These are phyloP conservation scores for Trileptium ribeirensis DNA, from an alignment of 2,888 invertebrate species.

Conservation along the genomic window DNA sequence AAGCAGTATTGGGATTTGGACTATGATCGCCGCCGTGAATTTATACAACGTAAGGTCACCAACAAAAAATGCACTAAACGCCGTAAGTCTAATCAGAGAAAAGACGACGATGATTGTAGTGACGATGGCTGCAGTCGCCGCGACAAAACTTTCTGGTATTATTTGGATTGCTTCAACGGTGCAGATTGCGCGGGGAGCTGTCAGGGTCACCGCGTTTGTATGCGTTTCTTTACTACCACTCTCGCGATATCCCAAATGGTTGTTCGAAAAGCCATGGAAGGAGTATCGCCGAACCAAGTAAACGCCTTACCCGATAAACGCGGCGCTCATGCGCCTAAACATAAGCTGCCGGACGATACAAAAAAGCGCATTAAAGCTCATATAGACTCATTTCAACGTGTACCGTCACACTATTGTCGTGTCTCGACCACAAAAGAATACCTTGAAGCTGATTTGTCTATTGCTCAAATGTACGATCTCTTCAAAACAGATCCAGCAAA, in stretches of 20 bases:
- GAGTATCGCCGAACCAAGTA: neutral
- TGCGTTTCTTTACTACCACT: neutral
- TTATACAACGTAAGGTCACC: neutral
- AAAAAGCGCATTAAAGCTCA: conserved; percentile 4
- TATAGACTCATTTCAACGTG: conserved; percentile 19
- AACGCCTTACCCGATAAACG: neutral
- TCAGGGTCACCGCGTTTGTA: neutral
- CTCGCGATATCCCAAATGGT: neutral
- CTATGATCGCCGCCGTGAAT: neutral
- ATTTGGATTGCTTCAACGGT: neutral
- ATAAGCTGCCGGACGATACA: conserved; percentile 10
- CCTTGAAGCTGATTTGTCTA: neutral
- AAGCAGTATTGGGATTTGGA: neutral
- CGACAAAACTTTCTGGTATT: neutral
- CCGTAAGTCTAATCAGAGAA: neutral
- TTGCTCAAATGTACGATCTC: conserved; percentile 21
- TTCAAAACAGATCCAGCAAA: conserved; percentile 10
- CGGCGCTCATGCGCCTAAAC: conserved; percentile 5
- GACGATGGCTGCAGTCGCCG: neutral
- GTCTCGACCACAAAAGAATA: neutral
- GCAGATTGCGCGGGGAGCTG: neutral
- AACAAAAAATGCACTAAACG: neutral
- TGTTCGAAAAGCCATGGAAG: neutral
- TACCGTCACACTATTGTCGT: conserved; percentile 17
- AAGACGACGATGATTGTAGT: neutral